Percentiles rank a stretch among this genome's conserved stretches.
phyloP scores from a whole-genome alignment of 2,797 vertebrate genomes.

The Pelobates cultripes region DNA sequence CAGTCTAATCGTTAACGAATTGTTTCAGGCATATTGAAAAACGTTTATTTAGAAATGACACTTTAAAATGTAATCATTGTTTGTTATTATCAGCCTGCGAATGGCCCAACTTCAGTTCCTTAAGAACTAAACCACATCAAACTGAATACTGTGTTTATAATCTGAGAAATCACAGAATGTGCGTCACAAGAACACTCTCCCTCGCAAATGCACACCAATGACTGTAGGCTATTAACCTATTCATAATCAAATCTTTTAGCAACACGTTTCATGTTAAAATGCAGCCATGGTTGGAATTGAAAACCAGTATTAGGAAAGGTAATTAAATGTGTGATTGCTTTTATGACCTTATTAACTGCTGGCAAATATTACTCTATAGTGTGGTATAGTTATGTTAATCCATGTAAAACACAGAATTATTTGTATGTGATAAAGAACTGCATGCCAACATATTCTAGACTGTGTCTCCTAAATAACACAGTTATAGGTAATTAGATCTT shows the following conservation, averaged over 20 bases:
- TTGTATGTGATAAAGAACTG: too few species aligned
- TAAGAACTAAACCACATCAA: background rate
- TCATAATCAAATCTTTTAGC: slow-evolving; percentile 13
- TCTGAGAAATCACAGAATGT: background rate
- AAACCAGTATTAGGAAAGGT: background rate
- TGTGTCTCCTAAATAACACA: too few species aligned
- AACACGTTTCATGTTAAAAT: background rate
- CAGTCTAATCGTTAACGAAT: too few species aligned
- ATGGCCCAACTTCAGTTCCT: slow-evolving; percentile 3
- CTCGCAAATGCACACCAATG: background rate
- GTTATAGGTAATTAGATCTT: too few species aligned
- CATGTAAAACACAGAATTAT: too few species aligned
- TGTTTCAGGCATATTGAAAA: too few species aligned
- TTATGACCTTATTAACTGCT: too few species aligned
- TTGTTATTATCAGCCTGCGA: background rate
- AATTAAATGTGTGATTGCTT: background rate
- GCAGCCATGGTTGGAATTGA: background rate
- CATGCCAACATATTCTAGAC: too few species aligned
- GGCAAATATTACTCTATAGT: too few species aligned
- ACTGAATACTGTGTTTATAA: slow-evolving; percentile 14
- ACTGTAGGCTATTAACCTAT: slow-evolving; percentile 28
- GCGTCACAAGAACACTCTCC: background rate
- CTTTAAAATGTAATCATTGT: too few species aligned
- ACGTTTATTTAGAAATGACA: too few species aligned
- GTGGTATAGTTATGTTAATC: too few species aligned